Evolutionary conservation across 2,888 invertebrate species (phyloP).

Genomic region (Lasioglossum zephyrum): DNA sequence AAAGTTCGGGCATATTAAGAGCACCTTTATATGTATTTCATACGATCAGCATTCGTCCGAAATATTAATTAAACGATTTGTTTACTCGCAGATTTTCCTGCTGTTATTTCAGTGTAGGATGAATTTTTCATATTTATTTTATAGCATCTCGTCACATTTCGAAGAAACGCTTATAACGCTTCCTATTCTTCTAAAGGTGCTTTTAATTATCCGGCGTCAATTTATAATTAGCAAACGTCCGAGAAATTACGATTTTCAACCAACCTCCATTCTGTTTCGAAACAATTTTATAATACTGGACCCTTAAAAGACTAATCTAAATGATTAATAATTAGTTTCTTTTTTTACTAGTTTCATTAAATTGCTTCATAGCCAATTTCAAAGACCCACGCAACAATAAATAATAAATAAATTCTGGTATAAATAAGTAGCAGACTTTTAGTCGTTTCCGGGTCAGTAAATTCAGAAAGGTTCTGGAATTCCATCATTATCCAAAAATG

Average conservation of each 20-base stretch:
- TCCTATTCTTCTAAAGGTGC: background rate
- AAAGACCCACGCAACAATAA: background rate
- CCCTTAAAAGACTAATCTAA: background rate
- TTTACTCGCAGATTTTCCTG: background rate
- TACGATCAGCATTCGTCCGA: background rate
- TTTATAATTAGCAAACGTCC: background rate
- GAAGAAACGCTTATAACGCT: background rate
- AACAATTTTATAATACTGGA: background rate
- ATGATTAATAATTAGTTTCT: background rate
- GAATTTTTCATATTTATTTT: background rate
- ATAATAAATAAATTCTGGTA: background rate
- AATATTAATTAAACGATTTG: background rate
- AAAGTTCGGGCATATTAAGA: background rate
- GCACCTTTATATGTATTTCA: background rate
- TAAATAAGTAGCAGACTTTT: background rate
- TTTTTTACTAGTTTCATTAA: background rate
- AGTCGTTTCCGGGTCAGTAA: background rate
- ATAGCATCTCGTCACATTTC: background rate
- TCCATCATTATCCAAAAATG: background rate
- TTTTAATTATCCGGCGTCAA: background rate
- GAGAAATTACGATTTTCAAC: background rate
- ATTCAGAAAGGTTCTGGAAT: slow-evolving; percentile 9
- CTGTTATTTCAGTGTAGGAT: no score
- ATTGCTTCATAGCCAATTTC: background rate
- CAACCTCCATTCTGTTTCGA: background rate